A percentile compares a stretch with the other conserved stretches of the same genome.
These are phyloP conservation scores for Gobio occitaniae DNA, from an alignment of 2,797 vertebrate genomes.

Conservation along the genomic window DNA sequence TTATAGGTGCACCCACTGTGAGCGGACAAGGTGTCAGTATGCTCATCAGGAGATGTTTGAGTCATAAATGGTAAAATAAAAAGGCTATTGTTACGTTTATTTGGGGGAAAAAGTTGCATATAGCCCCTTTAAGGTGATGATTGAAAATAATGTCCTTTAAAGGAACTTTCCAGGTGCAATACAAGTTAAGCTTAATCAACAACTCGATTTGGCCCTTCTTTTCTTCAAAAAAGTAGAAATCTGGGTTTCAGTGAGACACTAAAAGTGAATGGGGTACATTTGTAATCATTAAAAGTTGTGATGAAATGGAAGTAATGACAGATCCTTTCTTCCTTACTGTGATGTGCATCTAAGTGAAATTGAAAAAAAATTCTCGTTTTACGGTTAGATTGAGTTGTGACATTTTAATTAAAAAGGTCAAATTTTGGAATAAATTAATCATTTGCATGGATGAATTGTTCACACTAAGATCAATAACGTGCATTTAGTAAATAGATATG, in stretches of 20 bases:
- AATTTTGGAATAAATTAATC: not conserved
- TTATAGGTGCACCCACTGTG: too few relatives aligned
- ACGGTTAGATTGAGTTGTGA: not conserved
- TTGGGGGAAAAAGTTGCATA: too few relatives aligned
- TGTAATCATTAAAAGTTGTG: not conserved
- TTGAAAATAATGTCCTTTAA: constrained; percentile 9
- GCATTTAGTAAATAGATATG: not conserved
- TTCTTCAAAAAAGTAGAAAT: not conserved
- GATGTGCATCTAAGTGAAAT: not conserved
- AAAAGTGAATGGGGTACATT: not conserved
- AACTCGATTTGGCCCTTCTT: not conserved
- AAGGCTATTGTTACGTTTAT: too few relatives aligned
- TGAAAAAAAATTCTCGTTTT: too few relatives aligned
- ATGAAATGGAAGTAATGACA: not conserved
- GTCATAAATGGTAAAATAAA: too few relatives aligned
- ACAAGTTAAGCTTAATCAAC: not conserved
- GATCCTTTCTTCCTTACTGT: not conserved
- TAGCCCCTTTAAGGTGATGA: constrained; percentile 14
- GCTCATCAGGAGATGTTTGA: too few relatives aligned
- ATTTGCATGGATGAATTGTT: not conserved
- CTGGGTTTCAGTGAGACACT: not conserved
- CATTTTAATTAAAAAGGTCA: not conserved
- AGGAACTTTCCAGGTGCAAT: not conserved
- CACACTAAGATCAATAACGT: not conserved
- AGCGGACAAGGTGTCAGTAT: too few relatives aligned